phyloP scores from a whole-genome alignment of 2,797 vertebrate species.

The Coreius guichenoti region DNA sequence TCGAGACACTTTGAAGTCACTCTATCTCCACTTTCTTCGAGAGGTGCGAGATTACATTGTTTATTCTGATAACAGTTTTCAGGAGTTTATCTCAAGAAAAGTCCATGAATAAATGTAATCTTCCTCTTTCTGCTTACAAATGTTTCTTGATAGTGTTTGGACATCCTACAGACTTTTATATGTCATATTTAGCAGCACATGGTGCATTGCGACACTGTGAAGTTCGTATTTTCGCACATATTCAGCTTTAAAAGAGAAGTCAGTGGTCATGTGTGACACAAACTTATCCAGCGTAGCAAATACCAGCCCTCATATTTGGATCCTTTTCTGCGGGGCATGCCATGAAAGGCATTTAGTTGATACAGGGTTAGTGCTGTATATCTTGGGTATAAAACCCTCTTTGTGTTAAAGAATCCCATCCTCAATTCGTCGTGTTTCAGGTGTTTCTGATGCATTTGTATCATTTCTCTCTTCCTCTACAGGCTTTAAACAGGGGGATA shows the following conservation, averaged over 20 bases:
- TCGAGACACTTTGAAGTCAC: neutral
- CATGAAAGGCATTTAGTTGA: conserved; percentile 28
- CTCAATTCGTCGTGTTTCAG: neutral
- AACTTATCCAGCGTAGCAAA: conserved; percentile 9
- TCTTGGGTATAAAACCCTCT: conserved; percentile 24
- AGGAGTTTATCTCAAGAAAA: neutral
- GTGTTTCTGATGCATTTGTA: neutral
- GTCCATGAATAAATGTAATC: neutral
- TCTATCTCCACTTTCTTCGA: neutral
- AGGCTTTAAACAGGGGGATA: conserved; percentile 98
- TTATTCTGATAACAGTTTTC: neutral
- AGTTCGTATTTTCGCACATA: neutral
- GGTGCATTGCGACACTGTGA: neutral
- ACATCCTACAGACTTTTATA: neutral
- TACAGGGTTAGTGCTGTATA: conserved; percentile 11
- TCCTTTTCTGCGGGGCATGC: neutral
- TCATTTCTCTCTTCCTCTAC: conserved; percentile 47
- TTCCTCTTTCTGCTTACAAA: neutral
- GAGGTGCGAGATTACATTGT: neutral
- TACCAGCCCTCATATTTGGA: neutral
- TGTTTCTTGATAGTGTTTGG: neutral
- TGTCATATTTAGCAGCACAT: neutral
- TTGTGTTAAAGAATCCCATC: conserved; percentile 38
- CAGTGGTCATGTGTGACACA: neutral
- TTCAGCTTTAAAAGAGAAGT: neutral